Evolutionary conservation across 2,113 vertebrate species (phyloP), one percentile per base, ranked within the genome.

Genomic region (Crotalus viridis): DNA sequence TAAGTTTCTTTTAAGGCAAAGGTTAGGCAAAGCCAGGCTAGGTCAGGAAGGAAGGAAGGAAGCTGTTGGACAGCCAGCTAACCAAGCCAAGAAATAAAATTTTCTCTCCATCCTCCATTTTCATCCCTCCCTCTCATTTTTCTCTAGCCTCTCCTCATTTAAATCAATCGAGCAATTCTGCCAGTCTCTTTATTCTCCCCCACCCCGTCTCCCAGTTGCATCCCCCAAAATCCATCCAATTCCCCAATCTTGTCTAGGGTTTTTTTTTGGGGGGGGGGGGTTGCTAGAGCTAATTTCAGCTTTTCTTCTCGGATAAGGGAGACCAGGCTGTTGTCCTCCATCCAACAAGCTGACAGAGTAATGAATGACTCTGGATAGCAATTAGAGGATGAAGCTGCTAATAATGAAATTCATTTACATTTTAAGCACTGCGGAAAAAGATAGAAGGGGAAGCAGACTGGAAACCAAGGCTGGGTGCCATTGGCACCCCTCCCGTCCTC

Each of bases 321-420:
- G 94, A 91, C 57, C 94, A 87, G 91, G 93, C 97, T 93, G 96
- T 94, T 95, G 87, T 97, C 96, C 93, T 97, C 96, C 94, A 95
- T 69, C 95, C 85, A 95, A 96, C 81, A 95, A 96, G 94, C 96
- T 97, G 97, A 96, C 97, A 97, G 96, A 43, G 93, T 97, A 98
- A 98, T 97, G 97, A 97, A 98, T 96, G 95, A 96, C 97, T 98
- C 96, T 88, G 22, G 96, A 97, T 96, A 94, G 97, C 97, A 97
- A 98, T 98, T 97, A 98, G 98, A 95, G 93, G 92, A 96, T 91
- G 90, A 95, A 94, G 97, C 94, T 96, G 97, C 97, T 98, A 97
- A 98, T 98, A 97, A 97, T 94, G 92, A 93, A 94, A 96, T 95
- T 88, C 94, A 98, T 98, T 98, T 97, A 95, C 97, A 98, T 98